phyloP scores from a whole-genome alignment of 2,797 vertebrate species.

The Cottoperca gobio region DNA sequence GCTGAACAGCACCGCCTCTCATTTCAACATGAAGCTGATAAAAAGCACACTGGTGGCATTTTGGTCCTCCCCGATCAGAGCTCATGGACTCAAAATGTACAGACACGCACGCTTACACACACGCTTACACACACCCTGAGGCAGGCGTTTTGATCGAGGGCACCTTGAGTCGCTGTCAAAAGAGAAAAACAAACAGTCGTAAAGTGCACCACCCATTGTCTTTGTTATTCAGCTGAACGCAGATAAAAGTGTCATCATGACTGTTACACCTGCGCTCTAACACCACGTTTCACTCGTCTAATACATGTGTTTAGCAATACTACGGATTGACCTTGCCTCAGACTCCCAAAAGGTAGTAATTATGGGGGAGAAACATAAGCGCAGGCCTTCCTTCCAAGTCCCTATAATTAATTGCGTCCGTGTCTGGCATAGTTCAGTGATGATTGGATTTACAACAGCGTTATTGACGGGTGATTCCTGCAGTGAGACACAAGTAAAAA shows the following conservation, averaged over 20 bases:
- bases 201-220: constrained; percentile 49
- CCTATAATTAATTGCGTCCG: constrained; percentile 63
- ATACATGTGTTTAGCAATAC: constrained; percentile 61
- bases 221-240: constrained; percentile 55
- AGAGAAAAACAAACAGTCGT: constrained; percentile 59
- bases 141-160: constrained; percentile 24
- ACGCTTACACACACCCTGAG: constrained; percentile 9
- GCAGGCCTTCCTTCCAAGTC: constrained; percentile 31
- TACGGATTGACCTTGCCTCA: constrained; percentile 46
- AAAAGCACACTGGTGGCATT: constrained; percentile 41
- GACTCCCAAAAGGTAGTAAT: constrained; percentile 60
- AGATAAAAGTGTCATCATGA: constrained; percentile 63
- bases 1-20: constrained; percentile 35
- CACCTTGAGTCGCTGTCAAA: constrained; percentile 53
- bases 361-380: constrained; percentile 43
- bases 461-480: constrained; percentile 73
- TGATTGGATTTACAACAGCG: constrained; percentile 72
- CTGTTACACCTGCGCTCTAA: constrained; percentile 47
- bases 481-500: constrained; percentile 56
- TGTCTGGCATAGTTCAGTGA: constrained; percentile 52
- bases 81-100: constrained; percentile 21
- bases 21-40: constrained; percentile 63
- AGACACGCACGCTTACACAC: constrained; percentile 19
- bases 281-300: constrained; percentile 32
- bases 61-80: constrained; percentile 24